Base-by-base conservation (phyloP, 1,140 invertebrate genomes). In the Diorhabda sublineata region DNA sequence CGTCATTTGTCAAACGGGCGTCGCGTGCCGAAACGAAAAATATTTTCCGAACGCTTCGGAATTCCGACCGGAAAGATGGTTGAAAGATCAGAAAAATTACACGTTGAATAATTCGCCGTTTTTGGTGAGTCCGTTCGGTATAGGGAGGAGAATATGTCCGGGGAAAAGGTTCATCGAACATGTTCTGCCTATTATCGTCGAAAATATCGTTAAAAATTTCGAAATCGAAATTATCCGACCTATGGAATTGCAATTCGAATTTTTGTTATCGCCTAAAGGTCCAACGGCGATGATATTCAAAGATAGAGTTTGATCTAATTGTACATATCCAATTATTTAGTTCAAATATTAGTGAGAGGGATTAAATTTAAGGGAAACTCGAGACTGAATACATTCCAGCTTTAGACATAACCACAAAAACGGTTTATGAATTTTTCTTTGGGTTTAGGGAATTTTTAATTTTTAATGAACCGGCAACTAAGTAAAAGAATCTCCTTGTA, bases 81-180 rank as follows among this genome's bases (percentile, higher is more conserved):
- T 96, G 9, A 80, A 85, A 44, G 78, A 81, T 3, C 75, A 80
- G n/a, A 80, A 79, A 69, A 74, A 81, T 7, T 76, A 81, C 5
- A 80, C 80, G 4, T 78, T 83, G 42, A 79, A 80, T 3, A 79
- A 80, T 70, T 83, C 87, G 0, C 82, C 87, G 3, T 85, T 84
- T 44, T 81, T 95, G 11, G 87, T 96, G 1, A 87, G 92, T 3
- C 93, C 96, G 0, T 98, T 98, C 82, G 96, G 96, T 1, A 86
- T 89, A 65, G 96, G 96, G 0, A 84, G 87, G 58, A 82, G 92
- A 62, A 91, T 91, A 79, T 95, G 92, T 81, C 92, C 92, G 0
- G 92, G 92, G 26, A 92, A 93, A 80, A 82, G 91, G 65, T 93
- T 93, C 74, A 88, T 93, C 3, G 91, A 94, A 74, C 86, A 92